Percentiles rank a stretch among this genome's conserved stretches.
phyloP scores from a whole-genome alignment of 2,888 invertebrate genomes.

The Eupithecia vulgata region DNA sequence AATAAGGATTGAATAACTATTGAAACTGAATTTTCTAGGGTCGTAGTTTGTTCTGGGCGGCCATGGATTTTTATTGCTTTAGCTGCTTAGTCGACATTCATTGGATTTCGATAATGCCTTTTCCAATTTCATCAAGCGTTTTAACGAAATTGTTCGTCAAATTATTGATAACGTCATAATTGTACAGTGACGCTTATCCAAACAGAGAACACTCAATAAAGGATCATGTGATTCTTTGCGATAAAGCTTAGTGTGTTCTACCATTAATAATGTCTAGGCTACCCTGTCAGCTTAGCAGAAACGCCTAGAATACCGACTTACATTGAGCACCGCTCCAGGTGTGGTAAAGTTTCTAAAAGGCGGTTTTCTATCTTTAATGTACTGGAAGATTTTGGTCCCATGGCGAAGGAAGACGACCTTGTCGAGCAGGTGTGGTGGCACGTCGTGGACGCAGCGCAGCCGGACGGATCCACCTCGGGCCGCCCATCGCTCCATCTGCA shows the following conservation, averaged over 20 bases:
- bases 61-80: constrained; percentile 34
- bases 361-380: constrained; percentile 90
- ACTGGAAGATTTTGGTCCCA: constrained; percentile 91
- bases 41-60: constrained; percentile 31
- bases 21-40: constrained; percentile 37
- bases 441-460: constrained; percentile 90
- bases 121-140: background rate
- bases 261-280: background rate
- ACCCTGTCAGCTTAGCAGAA: background rate
- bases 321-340: constrained; percentile 90
- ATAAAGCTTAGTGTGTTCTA: background rate
- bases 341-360: constrained; percentile 88
- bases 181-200: background rate
- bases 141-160: background rate
- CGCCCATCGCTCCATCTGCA: constrained; percentile 89
- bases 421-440: constrained; percentile 88
- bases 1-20: constrained; percentile 40
- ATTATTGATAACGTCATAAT: background rate
- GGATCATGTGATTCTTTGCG: background rate
- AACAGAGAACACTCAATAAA: background rate
- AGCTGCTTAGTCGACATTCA: constrained; percentile 22
- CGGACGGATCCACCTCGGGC: constrained; percentile 88
- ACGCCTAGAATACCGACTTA: constrained; percentile 76
- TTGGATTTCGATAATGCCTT: constrained; percentile 22
- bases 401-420: constrained; percentile 90